phyloP scores from a whole-genome alignment of 2,888 invertebrate species.

The Scaptomyza flava region DNA sequence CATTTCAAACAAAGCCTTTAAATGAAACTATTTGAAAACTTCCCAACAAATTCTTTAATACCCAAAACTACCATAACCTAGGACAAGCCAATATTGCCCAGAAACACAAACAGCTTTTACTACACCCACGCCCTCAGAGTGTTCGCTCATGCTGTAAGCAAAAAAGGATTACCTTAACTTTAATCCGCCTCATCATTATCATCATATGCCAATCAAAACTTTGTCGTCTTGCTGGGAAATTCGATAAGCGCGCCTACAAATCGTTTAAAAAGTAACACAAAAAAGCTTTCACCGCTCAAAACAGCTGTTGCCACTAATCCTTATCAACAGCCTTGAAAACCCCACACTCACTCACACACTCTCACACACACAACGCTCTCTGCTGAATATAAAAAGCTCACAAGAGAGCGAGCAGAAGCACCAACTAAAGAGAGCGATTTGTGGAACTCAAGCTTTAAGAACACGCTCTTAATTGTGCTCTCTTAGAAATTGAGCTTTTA shows the following conservation, averaged over 20 bases:
- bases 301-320: constrained; percentile 45
- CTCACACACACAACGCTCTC: constrained; percentile 34
- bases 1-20: too few species aligned
- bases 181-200: constrained; percentile 22
- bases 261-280: constrained; percentile 32
- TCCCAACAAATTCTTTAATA: not conserved
- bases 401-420: not conserved
- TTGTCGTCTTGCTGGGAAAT: constrained; percentile 4
- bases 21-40: not conserved
- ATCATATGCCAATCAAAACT: constrained; percentile 40
- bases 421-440: constrained; percentile 7
- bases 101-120: not conserved
- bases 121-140: not conserved
- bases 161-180: constrained; percentile 22
- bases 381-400: constrained; percentile 45
- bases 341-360: constrained; percentile 13
- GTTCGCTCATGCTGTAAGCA: not conserved
- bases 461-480: constrained; percentile 38
- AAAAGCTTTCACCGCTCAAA: constrained; percentile 31
- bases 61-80: constrained; percentile 8
- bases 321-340: constrained; percentile 28
- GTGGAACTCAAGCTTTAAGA: constrained; percentile 51
- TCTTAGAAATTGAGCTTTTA: constrained; percentile 59
- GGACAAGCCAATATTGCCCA: constrained; percentile 10
- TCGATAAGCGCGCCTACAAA: constrained; percentile 33